Evolutionary conservation across 2,888 invertebrate species (phyloP).

Genomic region (Ernsta delagoae): DNA sequence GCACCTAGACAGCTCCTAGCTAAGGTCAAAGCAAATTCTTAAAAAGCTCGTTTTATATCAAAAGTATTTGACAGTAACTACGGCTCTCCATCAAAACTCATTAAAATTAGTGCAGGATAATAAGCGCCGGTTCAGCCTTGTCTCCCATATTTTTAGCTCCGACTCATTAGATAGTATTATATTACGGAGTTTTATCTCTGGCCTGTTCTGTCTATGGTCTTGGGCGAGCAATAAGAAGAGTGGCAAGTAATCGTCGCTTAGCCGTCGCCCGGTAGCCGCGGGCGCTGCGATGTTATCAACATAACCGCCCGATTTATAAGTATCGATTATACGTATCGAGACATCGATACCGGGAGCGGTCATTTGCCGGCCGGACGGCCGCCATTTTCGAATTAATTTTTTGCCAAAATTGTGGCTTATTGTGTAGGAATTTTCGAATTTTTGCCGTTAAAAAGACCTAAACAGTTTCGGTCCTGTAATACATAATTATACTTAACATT

Average conservation of each 20-base stretch:
- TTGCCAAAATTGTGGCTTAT: conserved; percentile 37
- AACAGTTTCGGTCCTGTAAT: background rate
- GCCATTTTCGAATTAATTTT: conserved; percentile 39
- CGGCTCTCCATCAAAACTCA: too few relatives aligned
- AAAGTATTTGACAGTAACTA: too few relatives aligned
- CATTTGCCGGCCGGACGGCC: conserved; percentile 58
- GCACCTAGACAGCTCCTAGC: too few relatives aligned
- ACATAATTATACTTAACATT: too few relatives aligned
- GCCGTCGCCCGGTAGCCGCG: conserved; percentile 82
- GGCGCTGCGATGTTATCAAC: conserved; percentile 83
- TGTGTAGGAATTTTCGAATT: conserved; percentile 35
- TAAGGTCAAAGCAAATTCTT: too few relatives aligned
- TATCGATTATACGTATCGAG: conserved; percentile 83
- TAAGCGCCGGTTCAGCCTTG: too few relatives aligned
- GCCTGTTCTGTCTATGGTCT: conserved; percentile 45
- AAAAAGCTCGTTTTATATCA: too few relatives aligned
- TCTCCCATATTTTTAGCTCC: too few relatives aligned
- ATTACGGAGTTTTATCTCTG: background rate
- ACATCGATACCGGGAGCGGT: conserved; percentile 75
- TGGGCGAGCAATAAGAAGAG: conserved; percentile 74
- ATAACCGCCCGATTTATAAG: conserved; percentile 84
- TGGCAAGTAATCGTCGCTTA: conserved; percentile 81
- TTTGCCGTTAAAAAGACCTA: conserved; percentile 9
- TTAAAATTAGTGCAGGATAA: too few relatives aligned
- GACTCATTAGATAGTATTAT: too few relatives aligned